Evolutionary conservation across 2,888 invertebrate species (phyloP).

Genomic region (Noctua janthina): DNA sequence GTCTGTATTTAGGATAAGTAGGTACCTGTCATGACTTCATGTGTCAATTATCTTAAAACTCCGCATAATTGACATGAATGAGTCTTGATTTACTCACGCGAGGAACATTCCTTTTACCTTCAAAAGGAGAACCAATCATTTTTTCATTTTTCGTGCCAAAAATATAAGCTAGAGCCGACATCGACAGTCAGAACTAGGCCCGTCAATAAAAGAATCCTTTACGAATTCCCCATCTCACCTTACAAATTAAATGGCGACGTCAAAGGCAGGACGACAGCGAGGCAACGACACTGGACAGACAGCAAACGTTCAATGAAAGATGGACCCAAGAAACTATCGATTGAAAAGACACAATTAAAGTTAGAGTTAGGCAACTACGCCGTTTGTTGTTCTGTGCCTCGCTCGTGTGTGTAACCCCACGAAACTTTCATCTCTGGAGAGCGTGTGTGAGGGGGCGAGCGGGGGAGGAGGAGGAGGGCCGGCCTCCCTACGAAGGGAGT

Average conservation of each 20-base stretch:
- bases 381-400: slow-evolving; percentile 87
- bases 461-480: slow-evolving; percentile 73
- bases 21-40: neutral
- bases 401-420: slow-evolving; percentile 88
- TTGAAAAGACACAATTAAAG: slow-evolving; percentile 90
- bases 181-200: slow-evolving; percentile 39
- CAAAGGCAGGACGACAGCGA: slow-evolving; percentile 67
- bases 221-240: slow-evolving; percentile 60
- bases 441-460: slow-evolving; percentile 70
- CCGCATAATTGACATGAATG: slow-evolving; percentile 22
- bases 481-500: slow-evolving; percentile 87
- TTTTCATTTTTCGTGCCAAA: slow-evolving; percentile 33
- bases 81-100: slow-evolving; percentile 19
- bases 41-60: slow-evolving; percentile 6
- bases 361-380: slow-evolving; percentile 89
- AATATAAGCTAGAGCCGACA: slow-evolving; percentile 38
- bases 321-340: slow-evolving; percentile 85
- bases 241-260: slow-evolving; percentile 70
- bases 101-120: slow-evolving; percentile 18
- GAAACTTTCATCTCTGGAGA: slow-evolving; percentile 89
- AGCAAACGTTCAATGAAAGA: slow-evolving; percentile 76
- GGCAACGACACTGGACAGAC: slow-evolving; percentile 63
- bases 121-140: slow-evolving; percentile 36
- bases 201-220: slow-evolving; percentile 65
- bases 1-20: neutral